Percentiles rank a stretch among this genome's conserved stretches.
Evolutionary conservation across 2,113 vertebrate genomes (phyloP).

Genomic region (Cebus imitator): DNA sequence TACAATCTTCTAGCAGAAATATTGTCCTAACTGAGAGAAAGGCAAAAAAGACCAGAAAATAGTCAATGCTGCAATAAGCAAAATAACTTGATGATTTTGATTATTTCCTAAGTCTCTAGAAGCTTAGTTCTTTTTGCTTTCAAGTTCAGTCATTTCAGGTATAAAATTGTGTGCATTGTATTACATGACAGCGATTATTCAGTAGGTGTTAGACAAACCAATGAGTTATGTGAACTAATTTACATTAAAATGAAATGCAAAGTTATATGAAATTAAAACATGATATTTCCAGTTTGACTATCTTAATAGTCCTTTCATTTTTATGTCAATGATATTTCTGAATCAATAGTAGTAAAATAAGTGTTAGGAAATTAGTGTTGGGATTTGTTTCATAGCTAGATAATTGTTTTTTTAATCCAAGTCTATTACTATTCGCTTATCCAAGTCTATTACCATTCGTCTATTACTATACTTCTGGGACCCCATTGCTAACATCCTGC

Average conservation of each 20-base stretch:
- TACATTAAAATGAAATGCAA: slow-evolving; percentile 43
- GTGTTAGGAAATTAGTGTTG: background rate
- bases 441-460: background rate
- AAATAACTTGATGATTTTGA: background rate
- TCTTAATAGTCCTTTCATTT: background rate
- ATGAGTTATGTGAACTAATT: background rate
- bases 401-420: background rate
- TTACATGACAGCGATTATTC: background rate
- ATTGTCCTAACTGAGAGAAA: background rate
- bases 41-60: background rate
- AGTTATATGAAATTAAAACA: background rate
- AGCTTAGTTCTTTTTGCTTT: background rate
- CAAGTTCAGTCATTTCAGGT: background rate
- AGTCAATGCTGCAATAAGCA: background rate
- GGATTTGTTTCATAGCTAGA: background rate
- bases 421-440: background rate
- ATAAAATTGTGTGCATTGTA: background rate
- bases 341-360: background rate
- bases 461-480: background rate
- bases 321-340: background rate
- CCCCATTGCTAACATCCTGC: background rate
- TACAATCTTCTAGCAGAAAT: background rate
- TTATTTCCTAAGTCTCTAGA: background rate
- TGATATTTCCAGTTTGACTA: background rate
- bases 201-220: background rate